Evolutionary conservation across 2,797 vertebrate species (phyloP), one percentile per base, ranked within the genome.

Genomic region (Staurois parvus): DNA sequence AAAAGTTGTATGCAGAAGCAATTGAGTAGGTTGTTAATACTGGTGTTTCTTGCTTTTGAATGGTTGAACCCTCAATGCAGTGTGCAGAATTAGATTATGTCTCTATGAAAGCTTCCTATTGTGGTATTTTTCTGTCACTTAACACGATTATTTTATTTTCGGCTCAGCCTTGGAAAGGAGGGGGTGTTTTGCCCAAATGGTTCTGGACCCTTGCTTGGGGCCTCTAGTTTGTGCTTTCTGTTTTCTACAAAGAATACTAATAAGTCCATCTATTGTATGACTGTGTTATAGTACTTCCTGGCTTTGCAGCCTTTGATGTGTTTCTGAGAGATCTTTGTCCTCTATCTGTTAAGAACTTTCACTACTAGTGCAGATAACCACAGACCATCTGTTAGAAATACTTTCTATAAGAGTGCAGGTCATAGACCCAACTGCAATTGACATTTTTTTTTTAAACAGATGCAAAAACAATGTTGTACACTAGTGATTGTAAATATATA

Each of bases 81-180:
- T 87, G 69, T 83, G 75, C 15, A 83, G 40, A 78, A 83, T 79
- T 79, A 79, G 85, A 87, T 87, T 87, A 87, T 72, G 70, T 66
- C 28, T 73, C 56, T 77, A 83, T 87, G 80, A 87, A 87, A 83
- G 80, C 67, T 83, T 64, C 42, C 75, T 78, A 83, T 87, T 87
- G 80, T 83, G 4, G 40, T 34, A 21, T 45, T 48, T 52, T 42
- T 45, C 59, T 81, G 72, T 34, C 37, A 72, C 52, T 56, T 87
- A 83, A 87, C 69, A 52, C 56, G 68, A 87, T 87, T 79, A 83
- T 79, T 74, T 80, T 83, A 78, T 79, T 78, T 87, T 87, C 56
- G 68, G 80, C 75, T 87, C 24, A 48, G 78, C 30, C 40, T 68
- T n/a, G 12, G 75, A 28, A 26, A 21, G 69, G 30, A 74, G 56